Evolutionary conservation across 2,113 vertebrate genomes (phyloP), one percentile per base, ranked within the genome.

Genomic region (Nothoprocta pentlandii): DNA sequence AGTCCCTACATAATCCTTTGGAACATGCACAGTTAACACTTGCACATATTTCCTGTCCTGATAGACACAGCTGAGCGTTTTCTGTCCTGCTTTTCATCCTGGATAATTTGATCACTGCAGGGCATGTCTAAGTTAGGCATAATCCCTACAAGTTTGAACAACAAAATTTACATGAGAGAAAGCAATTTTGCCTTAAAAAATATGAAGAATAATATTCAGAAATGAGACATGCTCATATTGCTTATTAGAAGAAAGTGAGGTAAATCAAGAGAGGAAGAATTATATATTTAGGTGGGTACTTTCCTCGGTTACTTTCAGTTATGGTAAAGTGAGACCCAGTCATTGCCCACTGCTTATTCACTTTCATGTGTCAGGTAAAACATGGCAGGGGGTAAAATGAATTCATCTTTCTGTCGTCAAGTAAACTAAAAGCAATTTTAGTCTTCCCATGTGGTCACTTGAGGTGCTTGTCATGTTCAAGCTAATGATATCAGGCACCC

Each of bases 381-480:
- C 96, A 96, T 96, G 97, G 97, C 97, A 97, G 97, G 98, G 92
- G 98, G 97, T 97, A 96, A 98, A 98, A 97, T 97, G 85, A 98
- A 98, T 98, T 97, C 95, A 97, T 98, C 96, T 98, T 97, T 94
- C 96, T 97, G 97, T 98, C 97, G 97, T 97, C 97, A 96, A 97
- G 96, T 95, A 97, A 98, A 97, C 95, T 97, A 97, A 98, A 98
- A 98, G 97, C 97, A 98, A 98, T 98, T 98, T 98, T 95, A 96
- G 96, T 97, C 98, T 97, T 98, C 98, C 98, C 98, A 98, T 98
- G 98, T 98, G 98, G 98, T 98, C 98, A 98, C 96, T 98, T 97
- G 97, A 98, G 97, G 98, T 98, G 97, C 97, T 98, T 98, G 98
- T 98, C 98, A 98, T 98, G 98, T 98, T 98, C 96, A 96, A 97